Evolutionary conservation across 2,888 invertebrate species (phyloP).

Genomic region (Dicyrtomina minuta): DNA sequence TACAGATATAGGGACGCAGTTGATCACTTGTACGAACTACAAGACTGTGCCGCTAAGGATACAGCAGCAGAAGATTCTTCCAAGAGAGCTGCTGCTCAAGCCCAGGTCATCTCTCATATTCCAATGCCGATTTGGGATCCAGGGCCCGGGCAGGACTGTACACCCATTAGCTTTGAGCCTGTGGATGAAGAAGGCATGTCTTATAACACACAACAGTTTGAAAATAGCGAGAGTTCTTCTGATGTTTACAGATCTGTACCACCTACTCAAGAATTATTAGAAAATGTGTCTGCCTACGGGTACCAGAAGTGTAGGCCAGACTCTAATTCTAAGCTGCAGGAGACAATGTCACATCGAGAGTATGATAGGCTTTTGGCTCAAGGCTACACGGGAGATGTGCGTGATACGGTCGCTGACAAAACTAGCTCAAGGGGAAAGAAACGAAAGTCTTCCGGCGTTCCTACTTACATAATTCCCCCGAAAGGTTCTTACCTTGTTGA

Average conservation of each 20-base stretch:
- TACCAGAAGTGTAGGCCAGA: constrained; percentile 49
- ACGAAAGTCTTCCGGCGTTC: constrained; percentile 34
- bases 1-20: constrained; percentile 49
- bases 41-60: constrained; percentile 39
- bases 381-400: constrained; percentile 45
- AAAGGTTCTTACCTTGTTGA: constrained; percentile 26
- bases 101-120: constrained; percentile 12
- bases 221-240: background rate
- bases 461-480: constrained; percentile 47
- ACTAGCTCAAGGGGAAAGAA: constrained; percentile 5
- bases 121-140: constrained; percentile 39
- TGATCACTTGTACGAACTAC: constrained; percentile 44
- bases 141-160: constrained; percentile 28
- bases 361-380: constrained; percentile 48
- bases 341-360: constrained; percentile 50
- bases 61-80: constrained; percentile 42
- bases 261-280: constrained; percentile 45
- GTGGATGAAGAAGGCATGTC: constrained; percentile 15
- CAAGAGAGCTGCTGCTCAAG: background rate
- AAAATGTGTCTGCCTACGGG: constrained; percentile 38
- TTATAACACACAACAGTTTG: background rate
- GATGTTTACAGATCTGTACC: constrained; percentile 45
- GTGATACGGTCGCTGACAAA: constrained; percentile 34
- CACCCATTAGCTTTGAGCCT: constrained; percentile 49
- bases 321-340: constrained; percentile 51